Evolutionary conservation across 2,888 invertebrate species (phyloP), one percentile per base, ranked within the genome.

Genomic region (Sphecodes monilicornis): DNA sequence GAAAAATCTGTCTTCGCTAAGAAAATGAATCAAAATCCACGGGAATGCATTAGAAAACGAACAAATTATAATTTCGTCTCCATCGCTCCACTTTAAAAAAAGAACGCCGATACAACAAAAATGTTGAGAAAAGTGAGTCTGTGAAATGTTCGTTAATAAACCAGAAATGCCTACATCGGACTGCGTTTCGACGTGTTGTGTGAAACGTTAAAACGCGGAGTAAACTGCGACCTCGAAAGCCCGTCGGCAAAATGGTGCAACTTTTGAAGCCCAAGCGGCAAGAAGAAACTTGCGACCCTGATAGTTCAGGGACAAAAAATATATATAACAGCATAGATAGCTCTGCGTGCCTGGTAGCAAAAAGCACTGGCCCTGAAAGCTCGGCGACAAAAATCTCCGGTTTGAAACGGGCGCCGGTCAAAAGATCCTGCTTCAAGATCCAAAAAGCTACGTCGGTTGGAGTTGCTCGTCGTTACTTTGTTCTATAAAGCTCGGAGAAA

Each of bases 221-320:
- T 29, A 50, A 29, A 32, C 71, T 46, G 46, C 46, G 71, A 32
- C 71, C 71, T 71, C 41, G 60, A 74, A 43, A 18, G 41, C 39
- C 36, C 13, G 36, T n/a, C 68, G 68, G 68, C 68, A 41, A 68
- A 68, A 68, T n/a, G 68, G n/a, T 39, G 39, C 68, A 68, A 68
- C 68, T 68, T 68, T 39, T 68, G 68, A 68, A 36, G 68, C 13
- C n/a, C 68, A 11, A 26, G n/a, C 54, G 68, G 13, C n/a, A n/a
- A 39, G 39, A n/a, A 39, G 39, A 68, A 68, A 68, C 68, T 68
- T 68, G n/a, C n/a, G 68, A 39, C 68, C 68, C 39, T 68, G 68
- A 39, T 68, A 39, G 68, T 68, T 68, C 39, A n/a, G 5, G 36
- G 68, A 68, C 68, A 36, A 22, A 36, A 66, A 66, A 8, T 18